Percentiles rank a stretch among this genome's conserved stretches.
Conservation (phyloP, 2,888 invertebrate species). For the Argyresthia goedartella region DNA sequence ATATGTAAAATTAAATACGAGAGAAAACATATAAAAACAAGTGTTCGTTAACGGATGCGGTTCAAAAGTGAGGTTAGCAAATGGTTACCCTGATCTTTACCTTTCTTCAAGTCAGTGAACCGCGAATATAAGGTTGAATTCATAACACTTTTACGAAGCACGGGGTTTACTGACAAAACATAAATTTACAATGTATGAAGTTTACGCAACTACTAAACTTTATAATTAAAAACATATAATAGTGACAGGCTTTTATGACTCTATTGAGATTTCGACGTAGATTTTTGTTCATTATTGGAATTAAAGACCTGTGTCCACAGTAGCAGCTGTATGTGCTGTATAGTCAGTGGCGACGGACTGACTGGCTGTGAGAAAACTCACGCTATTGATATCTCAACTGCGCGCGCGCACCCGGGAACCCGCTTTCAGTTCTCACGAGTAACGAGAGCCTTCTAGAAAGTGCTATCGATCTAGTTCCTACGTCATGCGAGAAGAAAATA, state of each 20-base stretch:
- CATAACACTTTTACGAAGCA: background rate
- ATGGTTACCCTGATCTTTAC: background rate
- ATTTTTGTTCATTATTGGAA: too few species aligned
- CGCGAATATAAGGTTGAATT: background rate
- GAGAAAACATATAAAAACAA: too few species aligned
- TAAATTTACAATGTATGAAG: background rate
- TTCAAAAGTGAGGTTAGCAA: too few species aligned
- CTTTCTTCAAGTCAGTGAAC: constrained; percentile 1
- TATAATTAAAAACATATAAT: too few species aligned
- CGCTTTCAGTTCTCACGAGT: constrained; percentile 2
- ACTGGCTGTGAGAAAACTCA: background rate
- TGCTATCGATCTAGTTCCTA: background rate
- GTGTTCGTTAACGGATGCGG: too few species aligned
- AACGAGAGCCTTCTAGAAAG: constrained; percentile 1
- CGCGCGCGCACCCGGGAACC: background rate
- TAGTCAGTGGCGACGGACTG: background rate
- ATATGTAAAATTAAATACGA: too few species aligned
- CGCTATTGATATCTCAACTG: background rate
- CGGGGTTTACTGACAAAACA: background rate
- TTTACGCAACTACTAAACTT: too few species aligned
- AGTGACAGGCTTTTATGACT: too few species aligned
- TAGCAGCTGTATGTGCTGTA: background rate
- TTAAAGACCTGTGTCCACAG: too few species aligned
- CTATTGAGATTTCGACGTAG: too few species aligned
- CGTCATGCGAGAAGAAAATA: too few species aligned